Percentiles rank a stretch among this genome's conserved stretches.
phyloP scores from a whole-genome alignment of 2,113 vertebrate genomes.

The Stegostoma tigrinum region DNA sequence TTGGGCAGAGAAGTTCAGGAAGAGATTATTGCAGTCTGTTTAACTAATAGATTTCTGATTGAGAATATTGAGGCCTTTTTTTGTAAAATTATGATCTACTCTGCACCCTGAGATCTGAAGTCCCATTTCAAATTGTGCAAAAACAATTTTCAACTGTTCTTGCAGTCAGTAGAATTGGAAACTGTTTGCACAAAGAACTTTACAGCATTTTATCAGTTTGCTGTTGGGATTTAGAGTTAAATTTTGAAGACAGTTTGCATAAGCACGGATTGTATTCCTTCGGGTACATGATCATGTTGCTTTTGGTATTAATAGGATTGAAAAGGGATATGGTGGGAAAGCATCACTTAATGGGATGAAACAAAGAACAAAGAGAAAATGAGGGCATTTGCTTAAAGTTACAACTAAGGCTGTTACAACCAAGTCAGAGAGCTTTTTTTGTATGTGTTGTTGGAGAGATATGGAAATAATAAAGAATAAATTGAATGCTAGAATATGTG shows the following conservation, averaged over 20 bases:
- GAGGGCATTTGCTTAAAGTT: neutral
- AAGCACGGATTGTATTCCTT: neutral
- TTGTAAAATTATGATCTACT: neutral
- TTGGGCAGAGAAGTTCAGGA: no score
- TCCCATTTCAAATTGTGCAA: neutral
- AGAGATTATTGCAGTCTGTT: neutral
- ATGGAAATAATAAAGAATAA: neutral
- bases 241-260: neutral
- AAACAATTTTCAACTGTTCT: no score
- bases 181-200: no score
- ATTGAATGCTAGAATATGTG: neutral
- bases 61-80: neutral
- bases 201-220: neutral
- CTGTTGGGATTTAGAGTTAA: neutral
- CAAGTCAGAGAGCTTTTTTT: neutral
- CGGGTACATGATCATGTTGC: neutral
- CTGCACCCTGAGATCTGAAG: neutral
- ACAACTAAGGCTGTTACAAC: neutral
- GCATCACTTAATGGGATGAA: no score
- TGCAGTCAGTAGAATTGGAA: neutral
- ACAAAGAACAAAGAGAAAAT: neutral
- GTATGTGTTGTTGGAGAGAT: neutral
- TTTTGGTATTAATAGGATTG: neutral
- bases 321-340: neutral
- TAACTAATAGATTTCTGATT: neutral